Evolutionary conservation across 2,797 vertebrate species (phyloP).

Genomic region (Decapterus maruadsi): DNA sequence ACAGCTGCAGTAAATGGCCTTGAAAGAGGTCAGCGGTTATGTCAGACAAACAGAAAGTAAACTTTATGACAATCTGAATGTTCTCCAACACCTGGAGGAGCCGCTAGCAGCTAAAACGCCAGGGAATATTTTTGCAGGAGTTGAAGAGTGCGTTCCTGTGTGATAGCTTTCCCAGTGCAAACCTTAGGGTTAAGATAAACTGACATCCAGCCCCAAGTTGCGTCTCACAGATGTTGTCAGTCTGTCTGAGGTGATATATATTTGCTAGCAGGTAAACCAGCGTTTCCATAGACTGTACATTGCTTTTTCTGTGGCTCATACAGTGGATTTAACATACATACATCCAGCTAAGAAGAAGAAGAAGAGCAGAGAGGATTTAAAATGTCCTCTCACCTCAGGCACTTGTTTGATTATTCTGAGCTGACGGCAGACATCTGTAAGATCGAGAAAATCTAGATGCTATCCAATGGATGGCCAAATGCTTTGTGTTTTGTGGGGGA

Average conservation of each 20-base stretch:
- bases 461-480: not conserved
- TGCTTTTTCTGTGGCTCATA: not conserved
- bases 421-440: not conserved
- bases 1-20: not conserved
- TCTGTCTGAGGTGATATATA: not conserved
- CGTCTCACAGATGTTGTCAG: constrained; percentile 9
- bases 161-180: not conserved
- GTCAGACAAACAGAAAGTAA: too few relatives aligned
- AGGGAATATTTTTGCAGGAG: not conserved
- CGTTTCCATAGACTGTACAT: not conserved
- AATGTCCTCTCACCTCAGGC: not conserved
- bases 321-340: not conserved
- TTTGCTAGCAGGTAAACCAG: not conserved
- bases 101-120: not conserved
- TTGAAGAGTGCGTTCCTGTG: not conserved
- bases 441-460: not conserved
- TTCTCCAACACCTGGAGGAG: not conserved
- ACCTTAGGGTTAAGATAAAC: not conserved
- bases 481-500: not conserved
- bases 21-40: too few relatives aligned
- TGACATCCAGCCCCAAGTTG: not conserved
- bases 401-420: not conserved
- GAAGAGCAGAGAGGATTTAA: not conserved
- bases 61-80: not conserved
- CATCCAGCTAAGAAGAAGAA: not conserved